phyloP scores from a whole-genome alignment of 2,888 invertebrate species.

The Pristionchus japonicus region DNA sequence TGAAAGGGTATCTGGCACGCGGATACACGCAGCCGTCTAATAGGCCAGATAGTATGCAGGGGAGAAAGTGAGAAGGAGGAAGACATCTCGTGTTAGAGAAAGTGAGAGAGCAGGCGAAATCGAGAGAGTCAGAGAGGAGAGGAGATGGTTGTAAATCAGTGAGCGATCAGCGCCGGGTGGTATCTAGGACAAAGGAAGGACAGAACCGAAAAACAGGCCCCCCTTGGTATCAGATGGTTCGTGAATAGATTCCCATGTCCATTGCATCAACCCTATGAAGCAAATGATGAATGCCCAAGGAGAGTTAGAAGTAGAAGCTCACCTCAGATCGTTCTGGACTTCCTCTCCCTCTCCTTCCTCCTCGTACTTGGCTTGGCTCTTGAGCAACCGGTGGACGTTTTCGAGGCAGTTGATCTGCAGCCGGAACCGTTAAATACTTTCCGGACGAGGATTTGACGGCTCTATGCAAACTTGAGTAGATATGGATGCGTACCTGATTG shows the following conservation, averaged over 20 bases:
- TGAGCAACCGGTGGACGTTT: constrained; percentile 73
- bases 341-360: constrained; percentile 3
- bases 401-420: constrained; percentile 73
- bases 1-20: constrained; percentile 36
- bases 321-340: constrained; percentile 31
- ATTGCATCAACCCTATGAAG: background rate
- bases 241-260: background rate
- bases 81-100: too few relatives aligned
- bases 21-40: background rate
- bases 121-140: too few relatives aligned
- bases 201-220: background rate
- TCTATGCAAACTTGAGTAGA: background rate
- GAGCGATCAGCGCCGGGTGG: background rate
- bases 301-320: background rate
- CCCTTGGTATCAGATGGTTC: background rate
- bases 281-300: background rate
- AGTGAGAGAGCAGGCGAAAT: too few relatives aligned
- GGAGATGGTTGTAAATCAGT: constrained; percentile 14
- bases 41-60: constrained; percentile 9
- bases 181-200: constrained; percentile 12
- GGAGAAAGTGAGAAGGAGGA: constrained; percentile 4
- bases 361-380: constrained; percentile 60
- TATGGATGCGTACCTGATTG: constrained; percentile 49
- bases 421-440: background rate
- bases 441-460: background rate